These are phyloP conservation scores for Drosophila borborema DNA, from an alignment of 2,888 invertebrate genomes.

Conservation along the genomic window DNA sequence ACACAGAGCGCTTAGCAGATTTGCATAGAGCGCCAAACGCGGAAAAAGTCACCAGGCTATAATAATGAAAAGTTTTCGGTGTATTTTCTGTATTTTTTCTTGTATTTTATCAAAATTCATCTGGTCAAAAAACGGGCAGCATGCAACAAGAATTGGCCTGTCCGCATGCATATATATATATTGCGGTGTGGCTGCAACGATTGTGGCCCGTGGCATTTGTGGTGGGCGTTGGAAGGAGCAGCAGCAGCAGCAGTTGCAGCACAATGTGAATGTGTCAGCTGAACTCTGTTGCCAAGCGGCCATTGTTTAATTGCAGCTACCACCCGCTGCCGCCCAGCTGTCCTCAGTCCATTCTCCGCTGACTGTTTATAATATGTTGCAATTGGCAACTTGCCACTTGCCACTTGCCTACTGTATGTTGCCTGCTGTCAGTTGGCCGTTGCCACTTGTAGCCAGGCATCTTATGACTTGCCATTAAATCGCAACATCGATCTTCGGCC, in stretches of 20 bases:
- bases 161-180: slow-evolving; percentile 52
- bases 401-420: slow-evolving; percentile 3
- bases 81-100: slow-evolving; percentile 17
- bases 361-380: slow-evolving; percentile 31
- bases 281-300: slow-evolving; percentile 36
- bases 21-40: slow-evolving; percentile 56
- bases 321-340: slow-evolving; percentile 38
- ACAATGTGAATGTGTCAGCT: slow-evolving; percentile 76
- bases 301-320: slow-evolving; percentile 60
- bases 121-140: slow-evolving; percentile 37
- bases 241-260: slow-evolving; percentile 61
- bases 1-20: slow-evolving; percentile 53
- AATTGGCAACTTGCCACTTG: slow-evolving; percentile 20
- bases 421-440: slow-evolving; percentile 17
- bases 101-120: slow-evolving; percentile 52
- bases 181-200: slow-evolving; percentile 30
- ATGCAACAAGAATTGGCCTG: slow-evolving; percentile 48
- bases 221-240: slow-evolving; percentile 75
- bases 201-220: slow-evolving; percentile 56
- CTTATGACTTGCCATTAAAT: slow-evolving; percentile 55
- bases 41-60: slow-evolving; percentile 65
- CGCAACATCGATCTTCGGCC: slow-evolving; percentile 58
- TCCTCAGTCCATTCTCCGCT: neutral
- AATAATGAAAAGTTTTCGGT: slow-evolving; percentile 56
- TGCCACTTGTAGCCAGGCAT: slow-evolving; percentile 35